These are phyloP conservation scores for Chamaetylas fuelleborni DNA, from an alignment of 2,113 vertebrate species.

Conservation along the genomic window DNA sequence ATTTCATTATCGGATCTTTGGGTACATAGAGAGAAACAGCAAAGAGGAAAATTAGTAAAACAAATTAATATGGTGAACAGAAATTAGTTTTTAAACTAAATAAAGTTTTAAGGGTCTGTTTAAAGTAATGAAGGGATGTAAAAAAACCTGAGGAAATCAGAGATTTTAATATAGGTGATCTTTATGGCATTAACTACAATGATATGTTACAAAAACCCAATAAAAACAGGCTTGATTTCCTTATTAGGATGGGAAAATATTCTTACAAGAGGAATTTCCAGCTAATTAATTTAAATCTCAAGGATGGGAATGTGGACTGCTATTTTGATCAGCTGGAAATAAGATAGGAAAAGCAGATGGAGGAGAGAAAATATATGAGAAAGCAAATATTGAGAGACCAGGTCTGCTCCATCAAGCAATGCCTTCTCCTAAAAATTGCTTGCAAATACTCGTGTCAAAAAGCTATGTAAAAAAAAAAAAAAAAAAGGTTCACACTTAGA, in stretches of 20 bases:
- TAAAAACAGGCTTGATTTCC: background rate
- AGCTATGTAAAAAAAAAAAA: background rate
- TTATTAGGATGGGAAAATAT: background rate
- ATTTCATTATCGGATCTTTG: background rate
- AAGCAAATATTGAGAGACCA: background rate
- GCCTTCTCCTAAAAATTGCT: background rate
- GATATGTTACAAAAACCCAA: background rate
- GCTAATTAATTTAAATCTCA: background rate
- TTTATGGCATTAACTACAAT: background rate
- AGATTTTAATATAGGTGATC: background rate
- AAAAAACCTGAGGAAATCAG: background rate
- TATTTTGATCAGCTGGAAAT: background rate
- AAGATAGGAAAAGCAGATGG: background rate
- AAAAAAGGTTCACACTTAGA: fast-evolving
- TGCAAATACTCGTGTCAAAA: background rate
- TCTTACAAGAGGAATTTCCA: background rate
- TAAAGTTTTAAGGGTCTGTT: background rate
- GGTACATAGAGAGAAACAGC: background rate
- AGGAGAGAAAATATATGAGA: background rate
- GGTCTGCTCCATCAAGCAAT: fast-evolving
- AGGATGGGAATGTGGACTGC: background rate
- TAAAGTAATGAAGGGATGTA: background rate
- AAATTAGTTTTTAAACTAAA: background rate
- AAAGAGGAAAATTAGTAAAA: background rate
- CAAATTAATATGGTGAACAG: background rate